Evolutionary conservation across 2,888 invertebrate genomes (phyloP), one percentile per base, ranked within the genome.

Genomic region (Gnatocerus cornutus): DNA sequence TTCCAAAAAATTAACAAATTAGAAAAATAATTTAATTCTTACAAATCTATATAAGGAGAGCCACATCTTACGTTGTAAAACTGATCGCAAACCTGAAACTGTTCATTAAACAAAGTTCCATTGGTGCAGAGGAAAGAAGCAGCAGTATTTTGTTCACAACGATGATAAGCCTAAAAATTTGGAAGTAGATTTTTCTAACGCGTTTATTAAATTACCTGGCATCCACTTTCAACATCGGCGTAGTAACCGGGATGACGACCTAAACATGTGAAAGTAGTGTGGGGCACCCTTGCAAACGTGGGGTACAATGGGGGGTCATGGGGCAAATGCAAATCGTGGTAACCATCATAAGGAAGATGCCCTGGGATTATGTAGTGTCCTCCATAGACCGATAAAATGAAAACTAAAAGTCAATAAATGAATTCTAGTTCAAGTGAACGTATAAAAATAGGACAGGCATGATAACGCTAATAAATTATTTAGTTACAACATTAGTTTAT

Each of bases 151-250:
- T 87, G 86, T 84, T 89, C 88, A 77, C 90, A 91, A 71, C 89
- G 86, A 76, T 90, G 90, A 76, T 87, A 91, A 0, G 87, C 89
- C 90, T 90, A 83, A 56, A 45, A 46, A 43, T 2, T 12, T 2
- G 12, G 13, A 7, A 7, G 43, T 13, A 21, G 21, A 13, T 43
- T 10, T 9, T 43, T 3, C 3, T 0, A 43, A 3, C 3, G 1
- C 13, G 43, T 9, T 5, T 16, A 1, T 21, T 50, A 27, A 30
- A 8, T 45, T 68, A 91, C 91, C 88, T 92, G 91, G 78, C 92
- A 92, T 46, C 90, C 91, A 3, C 91, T 90, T 69, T 91, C 90
- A 52, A 92, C 85, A 77, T 92, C 92, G 0, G 92, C 92, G 77
- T 92, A 92, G 81, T 92, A 92, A 0, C 92, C 92, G 0, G 90